phyloP scores from a whole-genome alignment of 2,113 vertebrate genomes.

The Aegithalos caudatus region DNA sequence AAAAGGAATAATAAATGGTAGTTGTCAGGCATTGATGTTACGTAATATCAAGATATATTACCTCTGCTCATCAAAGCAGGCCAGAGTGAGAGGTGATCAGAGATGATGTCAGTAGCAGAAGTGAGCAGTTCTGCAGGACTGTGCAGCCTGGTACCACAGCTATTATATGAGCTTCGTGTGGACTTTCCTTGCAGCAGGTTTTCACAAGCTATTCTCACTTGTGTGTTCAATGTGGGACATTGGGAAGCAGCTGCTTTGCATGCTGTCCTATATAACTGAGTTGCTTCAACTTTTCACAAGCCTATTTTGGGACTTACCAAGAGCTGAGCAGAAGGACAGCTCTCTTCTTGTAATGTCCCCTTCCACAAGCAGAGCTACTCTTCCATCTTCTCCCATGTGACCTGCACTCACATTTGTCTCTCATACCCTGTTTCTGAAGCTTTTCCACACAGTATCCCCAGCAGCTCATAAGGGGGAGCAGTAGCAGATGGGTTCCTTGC shows the following conservation, averaged over 20 bases:
- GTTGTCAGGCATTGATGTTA: neutral
- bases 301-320: neutral
- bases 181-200: neutral
- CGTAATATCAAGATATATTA: neutral
- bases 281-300: neutral
- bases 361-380: neutral
- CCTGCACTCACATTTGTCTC: neutral
- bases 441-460: neutral
- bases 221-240: neutral
- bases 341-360: neutral
- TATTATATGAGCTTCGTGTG: rapidly evolving
- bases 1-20: neutral
- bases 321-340: neutral
- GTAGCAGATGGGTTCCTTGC: constrained; percentile 39
- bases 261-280: neutral
- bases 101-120: rapidly evolving
- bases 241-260: neutral
- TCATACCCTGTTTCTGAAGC: neutral
- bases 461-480: neutral
- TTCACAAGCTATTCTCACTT: neutral
- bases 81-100: neutral
- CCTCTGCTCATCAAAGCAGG: neutral
- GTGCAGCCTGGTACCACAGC: neutral
- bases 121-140: neutral
- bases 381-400: neutral